Evolutionary conservation across 2,888 invertebrate species (phyloP).

Genomic region (Pocota personata): DNA sequence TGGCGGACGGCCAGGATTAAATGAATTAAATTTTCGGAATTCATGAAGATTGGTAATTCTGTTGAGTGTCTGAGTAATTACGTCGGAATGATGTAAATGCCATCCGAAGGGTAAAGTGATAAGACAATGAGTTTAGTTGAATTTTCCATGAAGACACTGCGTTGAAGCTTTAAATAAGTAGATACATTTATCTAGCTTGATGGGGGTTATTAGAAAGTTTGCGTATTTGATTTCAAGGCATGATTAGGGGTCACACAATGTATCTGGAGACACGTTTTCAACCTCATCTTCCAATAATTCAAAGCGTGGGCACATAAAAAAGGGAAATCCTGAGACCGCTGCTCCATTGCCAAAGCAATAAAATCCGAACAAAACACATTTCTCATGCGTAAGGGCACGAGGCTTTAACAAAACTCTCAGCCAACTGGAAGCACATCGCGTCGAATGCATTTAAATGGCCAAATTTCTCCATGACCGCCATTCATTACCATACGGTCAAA

Average conservation of each 20-base stretch:
- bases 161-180: not conserved
- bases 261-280: not conserved
- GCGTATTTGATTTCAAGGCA: not conserved
- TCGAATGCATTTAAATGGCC: slow-evolving; percentile 70
- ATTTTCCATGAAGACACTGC: not conserved
- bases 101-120: slow-evolving; percentile 1
- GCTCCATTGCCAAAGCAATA: slow-evolving; percentile 10
- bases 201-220: too few relatives aligned
- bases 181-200: slow-evolving; percentile 2
- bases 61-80: slow-evolving; percentile 47
- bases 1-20: slow-evolving; percentile 58
- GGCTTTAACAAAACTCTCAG: not conserved
- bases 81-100: slow-evolving; percentile 1
- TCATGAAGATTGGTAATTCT: slow-evolving; percentile 48
- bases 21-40: slow-evolving; percentile 53
- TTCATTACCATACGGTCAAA: slow-evolving; percentile 68
- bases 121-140: not conserved
- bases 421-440: not conserved
- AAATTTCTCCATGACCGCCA: slow-evolving; percentile 63
- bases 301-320: not conserved
- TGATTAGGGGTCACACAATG: not conserved
- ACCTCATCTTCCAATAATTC: not conserved
- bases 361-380: slow-evolving; percentile 29
- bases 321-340: not conserved
- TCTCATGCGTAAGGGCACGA: slow-evolving; percentile 21